Percentiles rank a stretch among this genome's conserved stretches.
Conservation (phyloP, 2,888 invertebrate genomes). For the Philopedon plagiatum region DNA sequence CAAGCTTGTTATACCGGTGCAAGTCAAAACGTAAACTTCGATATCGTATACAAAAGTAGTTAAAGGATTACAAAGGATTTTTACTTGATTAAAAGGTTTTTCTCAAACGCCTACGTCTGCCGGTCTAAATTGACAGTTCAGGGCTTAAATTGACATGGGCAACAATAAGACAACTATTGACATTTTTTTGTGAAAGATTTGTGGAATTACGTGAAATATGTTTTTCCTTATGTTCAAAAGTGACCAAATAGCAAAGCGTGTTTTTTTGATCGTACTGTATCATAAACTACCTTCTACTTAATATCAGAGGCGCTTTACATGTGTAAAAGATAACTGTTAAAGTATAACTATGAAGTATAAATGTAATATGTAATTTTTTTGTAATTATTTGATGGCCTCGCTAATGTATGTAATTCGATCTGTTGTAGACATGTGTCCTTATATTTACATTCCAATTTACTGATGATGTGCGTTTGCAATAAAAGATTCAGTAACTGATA, state of each 20-base stretch:
- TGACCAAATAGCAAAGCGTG: background rate
- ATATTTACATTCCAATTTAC: conserved; percentile 66
- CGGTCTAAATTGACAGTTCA: no score
- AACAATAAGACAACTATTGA: no score
- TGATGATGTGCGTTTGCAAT: conserved; percentile 62
- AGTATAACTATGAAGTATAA: background rate
- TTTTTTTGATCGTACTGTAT: conserved; percentile 15
- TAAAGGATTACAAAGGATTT: no score
- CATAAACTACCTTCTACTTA: background rate
- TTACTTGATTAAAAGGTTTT: no score
- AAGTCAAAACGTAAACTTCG: background rate
- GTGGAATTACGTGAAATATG: no score
- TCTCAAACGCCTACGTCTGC: no score
- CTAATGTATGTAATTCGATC: conserved; percentile 56
- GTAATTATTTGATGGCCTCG: conserved; percentile 50
- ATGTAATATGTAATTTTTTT: conserved; percentile 45
- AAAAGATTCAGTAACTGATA: conserved; percentile 60
- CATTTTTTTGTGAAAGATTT: no score
- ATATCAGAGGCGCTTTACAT: conserved; percentile 33
- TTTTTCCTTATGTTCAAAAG: no score
- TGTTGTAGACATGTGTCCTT: conserved; percentile 64
- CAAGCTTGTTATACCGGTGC: background rate
- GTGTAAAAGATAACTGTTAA: conserved; percentile 30
- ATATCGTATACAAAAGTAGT: no score
- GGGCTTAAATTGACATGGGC: no score